These are phyloP conservation scores for Lutraria rhynchaena DNA, from an alignment of 1,140 invertebrate genomes.

Conservation along the genomic window DNA sequence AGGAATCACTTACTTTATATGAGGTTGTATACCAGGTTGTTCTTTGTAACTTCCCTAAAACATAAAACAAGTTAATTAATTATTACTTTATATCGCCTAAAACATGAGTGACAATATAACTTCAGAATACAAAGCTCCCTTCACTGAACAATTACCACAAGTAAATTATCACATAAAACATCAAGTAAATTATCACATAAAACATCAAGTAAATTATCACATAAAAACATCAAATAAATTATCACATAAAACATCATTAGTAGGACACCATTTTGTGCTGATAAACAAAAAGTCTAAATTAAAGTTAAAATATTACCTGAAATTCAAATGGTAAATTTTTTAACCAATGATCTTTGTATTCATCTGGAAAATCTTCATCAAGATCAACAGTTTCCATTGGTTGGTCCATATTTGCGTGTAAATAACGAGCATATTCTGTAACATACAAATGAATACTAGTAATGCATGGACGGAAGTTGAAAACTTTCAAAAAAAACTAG, in stretches of 20 bases:
- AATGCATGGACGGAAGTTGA: no score
- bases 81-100: no score
- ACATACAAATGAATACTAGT: not conserved
- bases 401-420: slow-evolving; percentile 73
- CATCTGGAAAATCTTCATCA: slow-evolving; percentile 68
- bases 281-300: not conserved
- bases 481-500: no score
- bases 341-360: slow-evolving; percentile 75
- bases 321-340: slow-evolving; percentile 73
- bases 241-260: not conserved
- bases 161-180: no score
- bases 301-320: slow-evolving; percentile 60
- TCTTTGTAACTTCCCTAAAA: slow-evolving; percentile 74
- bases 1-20: slow-evolving; percentile 70
- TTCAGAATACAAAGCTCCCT: no score
- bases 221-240: not conserved
- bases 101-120: no score
- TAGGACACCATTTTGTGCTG: not conserved
- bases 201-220: no score
- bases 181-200: no score
- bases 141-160: no score
- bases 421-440: slow-evolving; percentile 77
- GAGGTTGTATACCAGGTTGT: slow-evolving; percentile 77
- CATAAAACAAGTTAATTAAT: slow-evolving; percentile 1
- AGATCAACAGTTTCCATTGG: slow-evolving; percentile 66